phyloP scores from a whole-genome alignment of 2,113 vertebrate species.

The Mus musculus region GRCm39 chr17:29406501-29407000 shows the following conservation, averaged over 20 bases:
- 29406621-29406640: constrained; percentile 31
- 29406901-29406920: neutral
- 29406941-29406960: neutral
- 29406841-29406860: neutral
- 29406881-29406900: neutral
- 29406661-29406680: neutral
- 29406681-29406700: neutral
- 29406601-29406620: neutral
- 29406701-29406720: neutral
- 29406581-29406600: too few species aligned
- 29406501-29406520: neutral
- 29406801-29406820: neutral
- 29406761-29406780: neutral
- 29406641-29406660: constrained; percentile 60
- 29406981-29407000: neutral
- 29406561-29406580: neutral
- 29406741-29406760: constrained; percentile 17
- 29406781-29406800: neutral
- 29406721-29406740: neutral
- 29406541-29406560: too few species aligned
- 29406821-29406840: neutral
- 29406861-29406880: neutral
- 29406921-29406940: neutral
- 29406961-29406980: neutral
- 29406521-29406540: too few species aligned